Percentiles rank a stretch among this genome's conserved stretches.
Evolutionary conservation across 2,113 vertebrate genomes (phyloP).

Genomic region (Saguinus imperator): DNA sequence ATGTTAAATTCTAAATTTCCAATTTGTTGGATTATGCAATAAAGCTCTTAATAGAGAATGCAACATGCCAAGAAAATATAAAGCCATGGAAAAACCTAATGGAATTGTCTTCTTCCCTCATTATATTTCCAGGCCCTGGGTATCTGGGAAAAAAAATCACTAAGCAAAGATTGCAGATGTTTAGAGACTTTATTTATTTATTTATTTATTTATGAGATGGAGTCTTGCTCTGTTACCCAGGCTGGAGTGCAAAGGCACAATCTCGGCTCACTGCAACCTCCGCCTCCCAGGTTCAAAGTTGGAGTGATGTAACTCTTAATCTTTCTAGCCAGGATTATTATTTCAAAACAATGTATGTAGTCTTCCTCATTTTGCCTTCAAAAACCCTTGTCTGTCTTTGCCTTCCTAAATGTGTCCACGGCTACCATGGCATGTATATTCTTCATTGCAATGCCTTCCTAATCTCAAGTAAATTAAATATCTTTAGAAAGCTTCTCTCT

Average conservation of each 20-base stretch:
- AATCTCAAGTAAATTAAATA: neutral
- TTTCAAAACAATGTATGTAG: neutral
- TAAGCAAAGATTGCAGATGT: neutral
- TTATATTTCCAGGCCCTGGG: neutral
- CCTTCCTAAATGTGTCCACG: neutral
- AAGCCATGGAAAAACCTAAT: slow-evolving; percentile 12
- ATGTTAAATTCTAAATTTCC: slow-evolving; percentile 52
- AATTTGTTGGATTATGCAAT: slow-evolving; percentile 59
- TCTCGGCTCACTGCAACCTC: too few species aligned
- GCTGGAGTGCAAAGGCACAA: too few species aligned
- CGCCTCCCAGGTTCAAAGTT: neutral
- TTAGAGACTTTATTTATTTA: too few species aligned
- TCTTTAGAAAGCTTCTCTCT: neutral
- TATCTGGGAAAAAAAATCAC: slow-evolving; percentile 39
- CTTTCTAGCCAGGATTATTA: neutral
- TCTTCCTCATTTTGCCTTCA: neutral
- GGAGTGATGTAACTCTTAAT: neutral
- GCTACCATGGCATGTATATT: neutral
- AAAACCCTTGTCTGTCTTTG: neutral
- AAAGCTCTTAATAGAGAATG: slow-evolving; percentile 62
- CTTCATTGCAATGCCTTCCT: neutral
- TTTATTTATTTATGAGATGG: too few species aligned
- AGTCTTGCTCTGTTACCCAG: too few species aligned
- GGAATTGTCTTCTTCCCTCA: neutral
- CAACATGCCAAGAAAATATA: neutral